Base-by-base conservation (phyloP, 2,113 vertebrate genomes). In the Crotalus viridis region DNA sequence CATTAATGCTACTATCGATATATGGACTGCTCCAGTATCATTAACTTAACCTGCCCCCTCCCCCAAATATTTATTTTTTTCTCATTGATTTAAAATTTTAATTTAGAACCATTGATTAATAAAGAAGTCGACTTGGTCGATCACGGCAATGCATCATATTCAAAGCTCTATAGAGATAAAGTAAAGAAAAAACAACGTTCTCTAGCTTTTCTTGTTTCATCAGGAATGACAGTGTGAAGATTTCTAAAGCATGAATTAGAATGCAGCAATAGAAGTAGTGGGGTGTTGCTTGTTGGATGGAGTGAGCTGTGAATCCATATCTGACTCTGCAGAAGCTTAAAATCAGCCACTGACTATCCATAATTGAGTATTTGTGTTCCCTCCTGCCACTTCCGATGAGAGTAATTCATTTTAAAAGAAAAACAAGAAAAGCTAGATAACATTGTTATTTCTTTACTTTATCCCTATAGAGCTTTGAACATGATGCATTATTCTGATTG, bases 81-180 rank as follows among this genome's bases (percentile, higher is more conserved):
- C 91, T 95, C n/a, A 91, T 21, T 5, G 46, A 43, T 43, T 88
- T 94, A 5, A 46, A 22, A 88, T 4, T 19, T 12, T 22, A 8
- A 93, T 90, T 91, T 33, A 92, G 46, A 74, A 93, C 17, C 5
- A 90, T 4, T 33, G 2, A 90, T 0, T 0, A 19, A 8, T 8
- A 87, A 64, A 46, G n/a, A 17, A 17, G n/a, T 39, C 17, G n/a
- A 81, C 3, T 33, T 81, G 33, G 33, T 81, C 69, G 17, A 7
- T 74, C 13, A 39, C 5, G 39, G 69, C 19, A 39, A 33, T 39
- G 5, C n/a, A 39, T 81, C 33, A 81, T 81, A 39, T 81, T 39
- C 69, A 81, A 39, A 81, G 69, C 13, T 81, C 15, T 81, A 81
- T 39, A 81, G 69, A 33, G 69, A 81, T 33, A 81, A 81, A 74